These are phyloP conservation scores for Leptobrachium ailaonicum DNA, from an alignment of 2,113 vertebrate species.

Conservation along the genomic window DNA sequence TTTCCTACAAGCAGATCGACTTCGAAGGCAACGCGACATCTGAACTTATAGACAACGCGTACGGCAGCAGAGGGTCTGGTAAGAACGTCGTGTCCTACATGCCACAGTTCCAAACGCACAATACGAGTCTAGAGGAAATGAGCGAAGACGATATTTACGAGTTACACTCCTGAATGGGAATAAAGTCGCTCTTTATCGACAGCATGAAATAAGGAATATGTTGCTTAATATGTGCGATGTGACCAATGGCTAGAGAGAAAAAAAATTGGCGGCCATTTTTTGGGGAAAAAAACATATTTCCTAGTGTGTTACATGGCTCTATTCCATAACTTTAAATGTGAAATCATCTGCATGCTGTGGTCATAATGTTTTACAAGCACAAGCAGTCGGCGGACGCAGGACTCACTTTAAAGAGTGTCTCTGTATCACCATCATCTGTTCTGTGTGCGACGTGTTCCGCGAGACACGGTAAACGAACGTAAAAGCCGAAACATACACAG, in stretches of 20 bases:
- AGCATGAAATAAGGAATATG: background rate
- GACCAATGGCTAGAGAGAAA: background rate
- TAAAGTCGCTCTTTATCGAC: background rate
- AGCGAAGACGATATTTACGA: constrained; percentile 51
- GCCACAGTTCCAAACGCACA: constrained; percentile 80
- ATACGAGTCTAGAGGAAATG: constrained; percentile 58
- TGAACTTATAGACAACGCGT: constrained; percentile 53
- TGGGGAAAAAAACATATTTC: background rate
- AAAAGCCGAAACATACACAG: too few species aligned
- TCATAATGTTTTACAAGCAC: background rate
- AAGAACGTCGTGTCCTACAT: constrained; percentile 72
- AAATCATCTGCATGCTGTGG: background rate
- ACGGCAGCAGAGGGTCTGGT: constrained; percentile 22
- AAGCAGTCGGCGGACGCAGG: too few species aligned
- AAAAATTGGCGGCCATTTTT: background rate
- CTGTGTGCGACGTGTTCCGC: too few species aligned
- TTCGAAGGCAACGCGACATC: constrained; percentile 58
- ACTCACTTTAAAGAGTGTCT: background rate
- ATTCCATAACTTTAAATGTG: too few species aligned
- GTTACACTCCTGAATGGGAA: background rate
- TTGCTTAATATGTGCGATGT: background rate
- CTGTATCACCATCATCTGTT: too few species aligned
- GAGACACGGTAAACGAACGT: too few species aligned
- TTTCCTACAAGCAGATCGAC: constrained; percentile 47
- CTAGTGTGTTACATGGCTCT: background rate